These are phyloP conservation scores for Rhombomys opimus DNA, from an alignment of 2,113 vertebrate genomes.

Conservation along the genomic window DNA sequence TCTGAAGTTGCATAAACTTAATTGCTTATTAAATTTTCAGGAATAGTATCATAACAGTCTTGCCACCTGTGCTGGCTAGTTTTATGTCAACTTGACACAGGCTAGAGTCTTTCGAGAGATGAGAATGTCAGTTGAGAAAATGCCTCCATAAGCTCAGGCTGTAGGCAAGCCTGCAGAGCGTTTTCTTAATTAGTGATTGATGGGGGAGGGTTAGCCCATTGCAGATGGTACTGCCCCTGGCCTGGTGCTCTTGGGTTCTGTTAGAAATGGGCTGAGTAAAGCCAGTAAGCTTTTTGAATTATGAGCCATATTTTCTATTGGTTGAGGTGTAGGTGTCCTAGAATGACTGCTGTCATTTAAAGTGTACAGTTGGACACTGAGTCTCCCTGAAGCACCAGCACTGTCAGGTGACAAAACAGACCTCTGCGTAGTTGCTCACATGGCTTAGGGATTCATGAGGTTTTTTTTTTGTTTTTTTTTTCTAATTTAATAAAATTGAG, in stretches of 20 bases:
- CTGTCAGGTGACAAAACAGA: not conserved
- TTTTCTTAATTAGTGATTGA: not conserved
- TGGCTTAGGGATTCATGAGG: constrained; percentile 6
- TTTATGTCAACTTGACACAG: not conserved
- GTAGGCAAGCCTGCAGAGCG: not conserved
- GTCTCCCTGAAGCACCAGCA: not conserved
- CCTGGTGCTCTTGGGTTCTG: not conserved
- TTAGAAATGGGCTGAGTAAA: not conserved
- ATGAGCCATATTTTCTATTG: constrained; percentile 25
- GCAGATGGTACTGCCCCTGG: not conserved
- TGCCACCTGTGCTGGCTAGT: not conserved
- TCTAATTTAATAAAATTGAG: constrained; percentile 60
- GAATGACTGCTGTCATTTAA: constrained; percentile 11
- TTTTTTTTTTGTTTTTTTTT: not conserved
- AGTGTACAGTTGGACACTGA: not conserved
- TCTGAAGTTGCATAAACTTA: not conserved
- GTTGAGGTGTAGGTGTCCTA: not conserved
- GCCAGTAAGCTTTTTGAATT: not conserved
- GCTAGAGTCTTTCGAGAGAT: not conserved
- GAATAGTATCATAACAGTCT: not conserved
- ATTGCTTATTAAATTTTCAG: not conserved
- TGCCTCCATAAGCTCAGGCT: not conserved
- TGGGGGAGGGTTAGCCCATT: not conserved
- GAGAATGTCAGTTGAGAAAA: not conserved
- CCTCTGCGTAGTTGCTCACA: not conserved